These are phyloP conservation scores for Nasonia oneida DNA, from an alignment of 2,888 invertebrate species.

Conservation along the genomic window DNA sequence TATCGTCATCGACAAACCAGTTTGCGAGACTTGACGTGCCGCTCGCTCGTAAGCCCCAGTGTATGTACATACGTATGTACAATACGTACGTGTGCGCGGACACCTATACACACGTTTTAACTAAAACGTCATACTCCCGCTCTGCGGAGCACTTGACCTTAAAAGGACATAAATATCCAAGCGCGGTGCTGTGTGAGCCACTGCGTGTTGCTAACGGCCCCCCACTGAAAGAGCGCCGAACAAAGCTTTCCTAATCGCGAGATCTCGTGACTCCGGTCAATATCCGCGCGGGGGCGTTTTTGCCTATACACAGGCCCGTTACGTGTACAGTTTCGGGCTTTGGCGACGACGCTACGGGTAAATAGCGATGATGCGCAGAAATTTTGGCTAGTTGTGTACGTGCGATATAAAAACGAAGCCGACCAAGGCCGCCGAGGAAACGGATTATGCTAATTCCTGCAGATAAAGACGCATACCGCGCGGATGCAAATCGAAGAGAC, in stretches of 20 bases:
- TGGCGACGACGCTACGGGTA: slow-evolving; percentile 37
- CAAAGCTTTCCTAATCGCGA: slow-evolving; percentile 46
- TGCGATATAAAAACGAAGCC: no score
- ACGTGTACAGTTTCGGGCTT: slow-evolving; percentile 42
- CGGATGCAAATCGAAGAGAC: not conserved
- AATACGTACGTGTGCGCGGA: not conserved
- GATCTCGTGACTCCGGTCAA: slow-evolving; percentile 62
- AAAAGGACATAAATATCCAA: slow-evolving; percentile 52
- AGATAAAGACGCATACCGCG: no score
- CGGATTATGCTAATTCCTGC: no score
- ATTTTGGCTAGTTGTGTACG: no score
- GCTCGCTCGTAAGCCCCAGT: not conserved
- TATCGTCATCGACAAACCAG: slow-evolving; percentile 17
- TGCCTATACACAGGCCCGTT: slow-evolving; percentile 37
- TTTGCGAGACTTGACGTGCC: not conserved
- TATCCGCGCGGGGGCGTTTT: slow-evolving; percentile 62
- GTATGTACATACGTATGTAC: not conserved
- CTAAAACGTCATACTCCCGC: slow-evolving; percentile 39
- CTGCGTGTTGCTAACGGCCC: slow-evolving; percentile 8
- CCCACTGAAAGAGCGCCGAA: not conserved
- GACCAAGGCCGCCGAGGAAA: slow-evolving; percentile 18
- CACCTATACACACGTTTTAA: slow-evolving; percentile 16
- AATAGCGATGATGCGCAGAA: slow-evolving; percentile 38
- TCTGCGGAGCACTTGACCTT: slow-evolving; percentile 43
- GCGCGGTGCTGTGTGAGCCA: not conserved